Evolutionary conservation across 2,113 vertebrate genomes (phyloP), one percentile per base, ranked within the genome.

Genomic region (Apistogramma diplotaenia): DNA sequence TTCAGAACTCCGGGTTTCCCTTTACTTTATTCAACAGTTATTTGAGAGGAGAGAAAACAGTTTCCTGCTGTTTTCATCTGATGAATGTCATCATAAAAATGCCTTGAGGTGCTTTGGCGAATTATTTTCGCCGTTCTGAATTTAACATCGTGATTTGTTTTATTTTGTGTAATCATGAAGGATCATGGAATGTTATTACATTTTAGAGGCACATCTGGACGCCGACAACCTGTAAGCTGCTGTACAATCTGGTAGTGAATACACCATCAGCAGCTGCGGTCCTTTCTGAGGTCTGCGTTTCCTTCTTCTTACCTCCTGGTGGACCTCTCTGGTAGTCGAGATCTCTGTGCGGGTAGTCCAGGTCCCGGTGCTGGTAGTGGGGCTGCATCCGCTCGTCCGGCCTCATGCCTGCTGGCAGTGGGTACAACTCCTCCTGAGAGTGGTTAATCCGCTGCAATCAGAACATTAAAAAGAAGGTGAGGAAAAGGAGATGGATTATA

Each of bases 351-450:
- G 92, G 94, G 89, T 95, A 94, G 37, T 95, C 94, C 0, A 95
- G 71, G 71, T 97, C 96, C 11, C 91, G 88, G 84, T 86, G 94
- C 60, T 95, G 94, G 78, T 94, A 94, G 88, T 94, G 94, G 1
- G 91, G 93, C 0, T 89, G 96, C 85, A 96, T 93, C 51, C 95
- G 91, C 12, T 96, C 96, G 40, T 98, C 96, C 13, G 95, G 94
- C 67, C 95, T 95, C 75, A 94, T 91, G 27, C 83, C 93, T 55
- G 97, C 97, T 0, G 95, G 89, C 4, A 94, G 94, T 35, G 96
- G 97, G 78, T 93, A 90, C 46, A 99, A 91, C 35, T 99, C 98
- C 86, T 99, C 98, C 86, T 99, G 97, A 46, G 97, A 98, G 84
- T 95, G 97, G 78, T 96, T 93, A 10, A 93, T 94, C 18, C 96